Base-by-base conservation (phyloP, 2,888 invertebrate species). In the Oxytorus armatus region DNA sequence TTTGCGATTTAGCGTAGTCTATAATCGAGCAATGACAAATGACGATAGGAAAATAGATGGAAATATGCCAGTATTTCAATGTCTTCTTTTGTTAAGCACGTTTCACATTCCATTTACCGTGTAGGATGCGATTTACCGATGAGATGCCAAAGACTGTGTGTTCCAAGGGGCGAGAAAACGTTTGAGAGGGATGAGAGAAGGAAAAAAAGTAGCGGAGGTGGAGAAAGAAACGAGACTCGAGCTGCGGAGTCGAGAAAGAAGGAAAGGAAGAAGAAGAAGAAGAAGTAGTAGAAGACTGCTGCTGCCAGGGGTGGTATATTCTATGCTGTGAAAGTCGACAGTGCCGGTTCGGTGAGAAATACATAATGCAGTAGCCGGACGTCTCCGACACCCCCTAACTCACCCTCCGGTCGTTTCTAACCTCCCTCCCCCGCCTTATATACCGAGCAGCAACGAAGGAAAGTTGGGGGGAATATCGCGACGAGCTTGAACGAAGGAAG, bases 281-380 rank as follows among this genome's bases (percentile, higher is more conserved):
- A 57, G 78, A 82, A 63, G 80, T n/a, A 81, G 83, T 74, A 69
- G 77, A 79, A 57, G 81, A 82, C 84, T 65, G 75, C 72, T 69
- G 53, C 44, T 74, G 81, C 68, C 51, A 59, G 82, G 86, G 84
- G 82, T 85, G 81, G 86, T 84, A 85, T 88, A 85, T 72, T 49
- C 51, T 73, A 25, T 53, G 57, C 57, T 49, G 87, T 82, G 74
- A 76, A 70, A 84, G 85, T 85, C 83, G 74, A 82, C 69, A 55
- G 77, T 80, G 76, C 79, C 83, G 84, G 86, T 84, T 85, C 80
- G 86, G 88, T 85, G 89, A 88, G 88, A 92, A 91, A 92, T 92
- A 91, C 92, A 92, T 92, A 91, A 92, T 91, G 92, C 92, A 91
- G 91, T 88, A 92, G 91, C 90, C 89, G 91, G 92, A 91, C 91